Conservation (phyloP, 2,797 vertebrate genomes). For the Pangasius mekongensis region DNA sequence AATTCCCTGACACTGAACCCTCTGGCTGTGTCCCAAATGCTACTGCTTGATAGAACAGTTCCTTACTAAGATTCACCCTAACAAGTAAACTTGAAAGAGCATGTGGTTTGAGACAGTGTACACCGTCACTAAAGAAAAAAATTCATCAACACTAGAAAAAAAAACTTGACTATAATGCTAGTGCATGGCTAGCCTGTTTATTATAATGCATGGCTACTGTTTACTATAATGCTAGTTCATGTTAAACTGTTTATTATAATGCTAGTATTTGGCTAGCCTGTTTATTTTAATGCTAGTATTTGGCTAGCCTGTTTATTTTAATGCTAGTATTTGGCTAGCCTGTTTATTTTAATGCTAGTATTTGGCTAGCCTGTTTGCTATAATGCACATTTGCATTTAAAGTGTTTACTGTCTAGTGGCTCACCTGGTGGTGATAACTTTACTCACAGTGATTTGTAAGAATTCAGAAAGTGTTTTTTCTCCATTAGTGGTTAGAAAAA, state of each 20-base stretch:
- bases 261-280: neutral
- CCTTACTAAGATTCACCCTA: neutral
- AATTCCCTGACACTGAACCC: slow-evolving; percentile 22
- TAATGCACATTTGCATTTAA: neutral
- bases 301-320: neutral
- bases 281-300: neutral
- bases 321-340: neutral
- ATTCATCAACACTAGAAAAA: neutral
- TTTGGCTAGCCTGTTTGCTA: neutral
- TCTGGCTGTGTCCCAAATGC: slow-evolving; percentile 32
- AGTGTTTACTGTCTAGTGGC: neutral
- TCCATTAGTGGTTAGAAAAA: neutral
- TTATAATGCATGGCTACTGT: too few species aligned
- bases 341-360: neutral
- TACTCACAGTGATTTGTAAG: neutral
- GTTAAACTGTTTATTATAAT: neutral
- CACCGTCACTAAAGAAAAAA: neutral
- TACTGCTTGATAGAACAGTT: slow-evolving; percentile 10
- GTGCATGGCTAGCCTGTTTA: neutral
- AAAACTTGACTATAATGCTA: neutral
- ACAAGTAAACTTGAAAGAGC: neutral
- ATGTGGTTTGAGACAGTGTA: neutral
- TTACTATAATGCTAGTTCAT: neutral
- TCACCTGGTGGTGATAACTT: too few species aligned
- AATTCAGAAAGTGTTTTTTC: neutral